Conservation (phyloP, 2,888 invertebrate species). For the Patella pellucida region DNA sequence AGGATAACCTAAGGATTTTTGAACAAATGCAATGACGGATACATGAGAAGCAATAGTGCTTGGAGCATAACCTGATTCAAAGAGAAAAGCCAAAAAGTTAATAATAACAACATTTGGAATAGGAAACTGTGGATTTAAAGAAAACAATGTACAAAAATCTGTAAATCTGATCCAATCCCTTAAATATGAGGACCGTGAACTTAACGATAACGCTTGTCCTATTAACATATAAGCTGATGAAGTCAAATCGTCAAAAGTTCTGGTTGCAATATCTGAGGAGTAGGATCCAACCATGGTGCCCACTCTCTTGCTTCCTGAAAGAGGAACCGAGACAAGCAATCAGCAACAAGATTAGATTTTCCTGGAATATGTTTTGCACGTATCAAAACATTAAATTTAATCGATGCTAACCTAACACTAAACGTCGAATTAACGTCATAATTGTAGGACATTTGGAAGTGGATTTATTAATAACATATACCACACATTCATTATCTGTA, state of each 20-base stretch:
- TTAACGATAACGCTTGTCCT: neutral
- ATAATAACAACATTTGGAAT: neutral
- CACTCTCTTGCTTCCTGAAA: neutral
- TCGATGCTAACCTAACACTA: neutral
- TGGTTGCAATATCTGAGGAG: neutral
- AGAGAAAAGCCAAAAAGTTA: neutral
- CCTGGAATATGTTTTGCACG: neutral
- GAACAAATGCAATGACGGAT: neutral
- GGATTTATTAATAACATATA: neutral
- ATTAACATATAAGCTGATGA: neutral
- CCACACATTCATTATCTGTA: neutral
- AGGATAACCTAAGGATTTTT: neutral
- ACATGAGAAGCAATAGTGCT: neutral
- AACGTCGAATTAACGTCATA: neutral
- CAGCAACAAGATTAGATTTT: constrained; percentile 4
- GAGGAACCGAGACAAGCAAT: neutral
- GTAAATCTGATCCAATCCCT: neutral
- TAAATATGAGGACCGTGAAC: neutral
- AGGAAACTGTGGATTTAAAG: neutral
- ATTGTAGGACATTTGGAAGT: neutral
- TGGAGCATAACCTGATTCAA: neutral
- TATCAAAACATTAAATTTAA: neutral
- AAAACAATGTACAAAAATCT: neutral
- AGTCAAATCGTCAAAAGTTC: neutral
- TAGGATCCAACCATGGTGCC: neutral